phyloP scores from a whole-genome alignment of 2,113 vertebrate species.

The Nyctibius bracteatus region DNA sequence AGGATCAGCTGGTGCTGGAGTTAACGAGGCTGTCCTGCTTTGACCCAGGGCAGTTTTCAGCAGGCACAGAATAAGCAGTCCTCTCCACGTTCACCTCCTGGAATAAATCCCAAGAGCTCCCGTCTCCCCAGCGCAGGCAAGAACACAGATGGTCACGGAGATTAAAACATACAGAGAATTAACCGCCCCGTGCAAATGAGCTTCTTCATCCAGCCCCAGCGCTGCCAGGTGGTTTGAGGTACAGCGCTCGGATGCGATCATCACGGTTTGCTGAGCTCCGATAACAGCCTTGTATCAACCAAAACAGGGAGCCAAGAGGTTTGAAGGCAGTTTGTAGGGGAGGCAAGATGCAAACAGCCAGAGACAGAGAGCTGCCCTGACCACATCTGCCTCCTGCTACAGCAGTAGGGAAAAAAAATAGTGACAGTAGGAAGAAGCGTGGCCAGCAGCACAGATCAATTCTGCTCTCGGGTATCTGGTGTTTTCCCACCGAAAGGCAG shows the following conservation, averaged over 20 bases:
- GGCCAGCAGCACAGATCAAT: background rate
- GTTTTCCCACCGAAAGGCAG: background rate
- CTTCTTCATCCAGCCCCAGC: background rate
- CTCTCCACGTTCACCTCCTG: conserved; percentile 2
- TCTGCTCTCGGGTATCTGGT: fast-evolving
- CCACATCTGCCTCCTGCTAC: background rate
- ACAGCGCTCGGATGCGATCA: background rate
- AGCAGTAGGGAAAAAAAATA: background rate
- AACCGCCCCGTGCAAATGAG: conserved; percentile 38
- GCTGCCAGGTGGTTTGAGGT: background rate
- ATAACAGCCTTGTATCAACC: background rate
- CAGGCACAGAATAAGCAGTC: conserved; percentile 8
- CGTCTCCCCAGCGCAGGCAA: background rate
- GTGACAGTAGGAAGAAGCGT: background rate
- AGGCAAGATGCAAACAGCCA: background rate
- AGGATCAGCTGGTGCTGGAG: background rate
- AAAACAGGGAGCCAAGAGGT: background rate
- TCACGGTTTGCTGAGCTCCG: background rate
- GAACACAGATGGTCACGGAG: conserved; percentile 58
- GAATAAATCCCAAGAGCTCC: conserved; percentile 49
- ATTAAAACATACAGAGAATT: conserved; percentile 59
- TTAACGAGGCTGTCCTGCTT: background rate
- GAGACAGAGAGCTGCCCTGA: background rate
- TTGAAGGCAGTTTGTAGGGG: background rate
- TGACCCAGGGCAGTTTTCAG: background rate